Conservation (phyloP, 2,113 vertebrate genomes). For the Callionymus lyra region DNA sequence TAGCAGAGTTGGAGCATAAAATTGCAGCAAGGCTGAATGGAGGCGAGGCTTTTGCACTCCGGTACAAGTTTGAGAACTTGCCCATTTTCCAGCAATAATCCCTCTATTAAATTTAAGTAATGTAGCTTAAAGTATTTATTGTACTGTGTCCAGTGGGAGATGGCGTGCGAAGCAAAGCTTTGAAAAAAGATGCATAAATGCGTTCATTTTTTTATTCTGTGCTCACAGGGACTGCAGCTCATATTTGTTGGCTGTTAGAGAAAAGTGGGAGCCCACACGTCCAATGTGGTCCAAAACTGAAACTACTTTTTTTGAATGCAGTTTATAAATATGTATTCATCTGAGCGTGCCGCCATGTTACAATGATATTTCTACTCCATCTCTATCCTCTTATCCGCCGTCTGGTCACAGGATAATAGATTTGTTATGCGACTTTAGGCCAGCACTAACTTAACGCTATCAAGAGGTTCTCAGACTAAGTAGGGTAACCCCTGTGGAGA, state of each 20-base stretch:
- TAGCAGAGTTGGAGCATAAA: conserved; percentile 13
- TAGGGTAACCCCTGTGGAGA: no score
- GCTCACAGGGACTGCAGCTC: conserved; percentile 1
- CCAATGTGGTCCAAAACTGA: conserved; percentile 5
- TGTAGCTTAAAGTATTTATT: conserved; percentile 41
- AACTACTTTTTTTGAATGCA: conserved; percentile 11
- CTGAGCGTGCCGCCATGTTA: no score
- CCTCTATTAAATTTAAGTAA: conserved; percentile 37
- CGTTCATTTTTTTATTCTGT: conserved; percentile 23
- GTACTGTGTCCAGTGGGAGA: conserved; percentile 17
- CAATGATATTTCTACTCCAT: no score
- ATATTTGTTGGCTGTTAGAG: conserved; percentile 9
- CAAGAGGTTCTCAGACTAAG: no score
- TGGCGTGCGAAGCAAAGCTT: conserved; percentile 29
- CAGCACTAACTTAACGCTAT: no score
- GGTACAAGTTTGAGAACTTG: conserved; percentile 10
- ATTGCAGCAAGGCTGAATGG: conserved; percentile 10
- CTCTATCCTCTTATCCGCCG: no score
- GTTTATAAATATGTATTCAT: conserved; percentile 26
- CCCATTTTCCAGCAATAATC: conserved; percentile 27
- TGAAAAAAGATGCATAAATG: conserved; percentile 26
- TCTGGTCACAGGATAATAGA: no score
- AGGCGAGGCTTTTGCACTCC: conserved; percentile 2
- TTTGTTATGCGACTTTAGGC: no score
- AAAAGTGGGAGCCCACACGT: conserved; percentile 14